Percentiles rank a stretch among this genome's conserved stretches.
Conservation (phyloP, 1,140 invertebrate species). For the Drosophila yakuba region DNA sequence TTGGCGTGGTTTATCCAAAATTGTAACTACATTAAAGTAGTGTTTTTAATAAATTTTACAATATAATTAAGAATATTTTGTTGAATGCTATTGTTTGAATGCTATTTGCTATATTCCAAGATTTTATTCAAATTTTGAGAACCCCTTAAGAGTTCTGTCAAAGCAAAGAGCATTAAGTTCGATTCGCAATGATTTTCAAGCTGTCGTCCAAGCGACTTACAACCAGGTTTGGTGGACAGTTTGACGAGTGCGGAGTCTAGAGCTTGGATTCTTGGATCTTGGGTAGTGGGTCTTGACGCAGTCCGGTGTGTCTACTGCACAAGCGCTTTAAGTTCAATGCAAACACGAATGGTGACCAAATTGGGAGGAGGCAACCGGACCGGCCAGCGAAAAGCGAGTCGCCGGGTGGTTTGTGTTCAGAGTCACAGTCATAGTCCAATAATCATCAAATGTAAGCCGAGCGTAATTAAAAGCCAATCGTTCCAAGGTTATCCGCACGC, state of each 20-base stretch:
- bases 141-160: no score
- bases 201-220: not conserved
- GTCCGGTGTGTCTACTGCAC: conserved; percentile 31
- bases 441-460: conserved; percentile 61
- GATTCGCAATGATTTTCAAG: not conserved
- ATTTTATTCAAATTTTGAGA: no score
- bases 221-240: conserved; percentile 14
- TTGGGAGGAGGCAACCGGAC: conserved; percentile 14
- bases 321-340: conserved; percentile 68
- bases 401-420: not conserved
- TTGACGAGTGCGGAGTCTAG: not conserved
- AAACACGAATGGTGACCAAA: conserved; percentile 44
- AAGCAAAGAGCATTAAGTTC: not conserved
- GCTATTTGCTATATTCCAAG: no score
- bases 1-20: no score
- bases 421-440: conserved; percentile 70
- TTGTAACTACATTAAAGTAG: no score
- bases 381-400: not conserved
- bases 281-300: conserved; percentile 1
- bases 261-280: not conserved
- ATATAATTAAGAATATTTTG: no score
- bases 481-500: conserved; percentile 48
- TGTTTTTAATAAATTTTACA: no score
- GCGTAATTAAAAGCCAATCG: conserved; percentile 65
- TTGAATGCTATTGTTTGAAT: no score